Conservation (phyloP, 2,888 invertebrate genomes). For the Dolomedes plantarius region DNA sequence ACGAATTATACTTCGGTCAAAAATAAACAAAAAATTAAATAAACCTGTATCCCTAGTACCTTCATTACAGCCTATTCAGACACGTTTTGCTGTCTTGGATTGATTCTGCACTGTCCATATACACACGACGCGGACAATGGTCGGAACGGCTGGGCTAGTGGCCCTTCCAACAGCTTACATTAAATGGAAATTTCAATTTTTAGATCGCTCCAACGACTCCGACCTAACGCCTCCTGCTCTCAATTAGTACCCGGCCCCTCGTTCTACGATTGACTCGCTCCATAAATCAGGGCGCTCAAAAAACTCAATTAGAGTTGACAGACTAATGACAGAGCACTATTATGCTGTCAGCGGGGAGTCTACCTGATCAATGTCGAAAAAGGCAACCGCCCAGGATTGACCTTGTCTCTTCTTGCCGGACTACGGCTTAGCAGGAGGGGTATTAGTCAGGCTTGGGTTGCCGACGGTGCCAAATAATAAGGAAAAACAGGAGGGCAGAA, state of each 20-base stretch:
- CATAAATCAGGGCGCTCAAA: constrained; percentile 64
- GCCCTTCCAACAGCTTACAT: too few species aligned
- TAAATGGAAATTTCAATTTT: too few species aligned
- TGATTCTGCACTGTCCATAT: too few species aligned
- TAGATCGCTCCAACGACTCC: too few species aligned
- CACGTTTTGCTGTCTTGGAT: too few species aligned
- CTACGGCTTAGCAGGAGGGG: not conserved
- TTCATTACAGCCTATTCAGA: too few species aligned
- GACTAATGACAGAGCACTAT: constrained; percentile 64
- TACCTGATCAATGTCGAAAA: constrained; percentile 56
- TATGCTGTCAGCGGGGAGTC: constrained; percentile 62
- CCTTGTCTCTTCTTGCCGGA: constrained; percentile 40
- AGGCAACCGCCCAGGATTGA: constrained; percentile 49
- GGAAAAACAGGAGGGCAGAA: not conserved
- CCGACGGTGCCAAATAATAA: not conserved
- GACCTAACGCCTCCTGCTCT: not conserved
- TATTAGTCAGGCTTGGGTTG: constrained; percentile 9
- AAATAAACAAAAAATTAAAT: too few species aligned
- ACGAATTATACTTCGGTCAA: too few species aligned
- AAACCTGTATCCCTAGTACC: too few species aligned
- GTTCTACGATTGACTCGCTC: not conserved
- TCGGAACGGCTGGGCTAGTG: too few species aligned
- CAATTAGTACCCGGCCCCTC: not conserved
- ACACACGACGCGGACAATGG: too few species aligned
- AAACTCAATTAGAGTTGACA: constrained; percentile 69